A percentile compares a stretch with the other conserved stretches of the same genome.
Conservation (phyloP, 1,140 invertebrate species). For the Lordiphosa clarofinis region DNA sequence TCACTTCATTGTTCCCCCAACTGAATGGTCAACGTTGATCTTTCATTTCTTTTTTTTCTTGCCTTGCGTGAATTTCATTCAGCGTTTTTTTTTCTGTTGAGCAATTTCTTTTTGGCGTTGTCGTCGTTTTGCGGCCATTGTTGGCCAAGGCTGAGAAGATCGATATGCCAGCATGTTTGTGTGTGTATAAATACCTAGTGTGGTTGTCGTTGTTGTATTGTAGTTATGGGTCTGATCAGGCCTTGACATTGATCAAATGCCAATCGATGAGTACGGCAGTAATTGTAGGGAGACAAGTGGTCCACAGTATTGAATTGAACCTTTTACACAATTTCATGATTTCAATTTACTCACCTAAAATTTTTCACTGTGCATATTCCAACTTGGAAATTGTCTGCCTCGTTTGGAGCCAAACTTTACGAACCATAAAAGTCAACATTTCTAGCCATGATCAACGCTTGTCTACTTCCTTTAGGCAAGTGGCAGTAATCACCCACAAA, state of each 20-base stretch:
- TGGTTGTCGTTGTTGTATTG: constrained; percentile 7
- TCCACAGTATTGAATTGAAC: too few relatives aligned
- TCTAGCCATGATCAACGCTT: too few relatives aligned
- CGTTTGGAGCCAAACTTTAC: too few relatives aligned
- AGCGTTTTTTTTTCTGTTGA: constrained; percentile 59
- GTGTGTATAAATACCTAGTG: constrained; percentile 20
- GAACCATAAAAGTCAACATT: too few relatives aligned
- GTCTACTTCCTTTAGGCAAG: not conserved
- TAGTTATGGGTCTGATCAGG: constrained; percentile 57
- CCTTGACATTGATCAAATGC: constrained; percentile 69
- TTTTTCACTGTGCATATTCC: too few relatives aligned
- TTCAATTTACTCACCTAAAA: too few relatives aligned
- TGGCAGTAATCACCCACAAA: constrained; percentile 21
- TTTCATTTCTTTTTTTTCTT: constrained; percentile 21
- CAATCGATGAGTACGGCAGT: constrained; percentile 14
- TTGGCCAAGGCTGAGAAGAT: constrained; percentile 42
- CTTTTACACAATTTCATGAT: too few relatives aligned
- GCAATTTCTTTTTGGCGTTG: constrained; percentile 64
- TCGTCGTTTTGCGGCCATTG: constrained; percentile 33
- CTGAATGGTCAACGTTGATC: constrained; percentile 40
- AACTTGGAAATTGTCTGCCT: too few relatives aligned
- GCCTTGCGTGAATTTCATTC: constrained; percentile 68
- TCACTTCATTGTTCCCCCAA: constrained; percentile 24
- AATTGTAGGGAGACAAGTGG: constrained; percentile 1
- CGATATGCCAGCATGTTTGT: constrained; percentile 1